These are phyloP conservation scores for Champsocephalus esox DNA, from an alignment of 2,797 vertebrate genomes.

Conservation along the genomic window DNA sequence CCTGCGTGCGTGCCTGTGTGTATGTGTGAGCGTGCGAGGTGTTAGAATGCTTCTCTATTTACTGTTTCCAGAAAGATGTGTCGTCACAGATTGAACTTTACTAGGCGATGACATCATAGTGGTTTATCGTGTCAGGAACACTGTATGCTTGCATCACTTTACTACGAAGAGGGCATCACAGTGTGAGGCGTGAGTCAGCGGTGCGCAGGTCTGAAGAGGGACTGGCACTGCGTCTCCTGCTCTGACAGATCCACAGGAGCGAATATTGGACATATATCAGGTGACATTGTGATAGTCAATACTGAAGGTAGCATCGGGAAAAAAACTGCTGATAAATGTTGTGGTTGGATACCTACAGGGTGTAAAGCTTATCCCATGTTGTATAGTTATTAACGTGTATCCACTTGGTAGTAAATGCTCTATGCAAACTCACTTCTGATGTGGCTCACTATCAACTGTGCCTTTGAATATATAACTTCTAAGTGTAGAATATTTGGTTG, in stretches of 20 bases:
- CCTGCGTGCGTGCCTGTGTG: conserved; percentile 5
- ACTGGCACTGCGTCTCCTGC: conserved; percentile 35
- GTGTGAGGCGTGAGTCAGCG: conserved; percentile 70
- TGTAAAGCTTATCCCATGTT: conserved; percentile 21
- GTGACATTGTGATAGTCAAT: conserved; percentile 11
- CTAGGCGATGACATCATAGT: conserved; percentile 52
- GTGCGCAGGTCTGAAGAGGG: conserved; percentile 42
- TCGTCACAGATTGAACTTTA: conserved; percentile 60
- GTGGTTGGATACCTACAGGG: not conserved
- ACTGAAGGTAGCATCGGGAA: not conserved
- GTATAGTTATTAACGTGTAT: conserved; percentile 37
- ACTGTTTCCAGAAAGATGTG: not conserved
- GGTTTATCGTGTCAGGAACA: conserved; percentile 3
- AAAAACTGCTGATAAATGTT: not conserved
- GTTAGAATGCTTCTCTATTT: not conserved
- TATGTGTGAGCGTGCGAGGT: not conserved
- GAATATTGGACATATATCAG: not conserved
- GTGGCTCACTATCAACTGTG: not conserved
- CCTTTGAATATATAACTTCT: not conserved
- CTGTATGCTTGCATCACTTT: conserved; percentile 51
- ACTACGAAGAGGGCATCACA: conserved; percentile 47
- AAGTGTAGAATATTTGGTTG: not conserved
- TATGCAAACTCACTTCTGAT: conserved; percentile 34
- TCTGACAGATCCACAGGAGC: conserved; percentile 10
- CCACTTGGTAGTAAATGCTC: conserved; percentile 8